These are phyloP conservation scores for Macrostomum lignano DNA, from an alignment of 1,140 invertebrate species.

Conservation along the genomic window DNA sequence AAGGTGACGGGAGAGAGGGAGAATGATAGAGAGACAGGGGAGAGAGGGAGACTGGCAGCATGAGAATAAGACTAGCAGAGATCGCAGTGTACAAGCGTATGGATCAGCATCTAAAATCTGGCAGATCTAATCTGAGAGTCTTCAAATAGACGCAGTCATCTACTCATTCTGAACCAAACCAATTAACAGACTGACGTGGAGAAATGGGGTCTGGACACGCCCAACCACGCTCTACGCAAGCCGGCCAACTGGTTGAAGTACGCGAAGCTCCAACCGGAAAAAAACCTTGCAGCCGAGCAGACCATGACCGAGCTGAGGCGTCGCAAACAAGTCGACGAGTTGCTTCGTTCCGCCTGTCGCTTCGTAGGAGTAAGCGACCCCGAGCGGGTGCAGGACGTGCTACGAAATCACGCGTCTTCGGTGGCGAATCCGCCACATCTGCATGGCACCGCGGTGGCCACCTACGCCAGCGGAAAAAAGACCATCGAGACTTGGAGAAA, in stretches of 20 bases:
- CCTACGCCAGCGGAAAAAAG: too few relatives aligned
- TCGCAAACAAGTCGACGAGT: constrained; percentile 16
- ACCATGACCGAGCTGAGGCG: constrained; percentile 15
- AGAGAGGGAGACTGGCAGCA: too few relatives aligned
- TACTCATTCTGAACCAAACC: background rate
- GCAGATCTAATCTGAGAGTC: background rate
- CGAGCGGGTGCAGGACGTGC: too few relatives aligned
- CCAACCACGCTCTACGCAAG: constrained; percentile 17
- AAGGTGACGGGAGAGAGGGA: too few relatives aligned
- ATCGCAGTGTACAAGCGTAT: too few relatives aligned
- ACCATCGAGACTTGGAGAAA: too few relatives aligned
- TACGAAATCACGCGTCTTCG: too few relatives aligned
- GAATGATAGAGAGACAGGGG: too few relatives aligned
- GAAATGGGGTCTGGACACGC: constrained; percentile 17
- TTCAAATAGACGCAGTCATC: background rate
- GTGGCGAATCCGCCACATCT: too few relatives aligned
- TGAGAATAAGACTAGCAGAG: too few relatives aligned
- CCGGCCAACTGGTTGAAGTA: constrained; percentile 23
- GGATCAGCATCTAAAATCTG: too few relatives aligned
- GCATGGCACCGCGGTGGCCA: too few relatives aligned
- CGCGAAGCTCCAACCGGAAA: constrained; percentile 14
- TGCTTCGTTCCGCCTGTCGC: constrained; percentile 15
- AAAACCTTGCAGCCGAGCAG: constrained; percentile 17
- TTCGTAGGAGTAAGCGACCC: constrained; percentile 17
- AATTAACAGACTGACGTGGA: constrained; percentile 15